These are phyloP conservation scores for Sitta carolinensis DNA, from an alignment of 2,797 vertebrate species.

Conservation along the genomic window DNA sequence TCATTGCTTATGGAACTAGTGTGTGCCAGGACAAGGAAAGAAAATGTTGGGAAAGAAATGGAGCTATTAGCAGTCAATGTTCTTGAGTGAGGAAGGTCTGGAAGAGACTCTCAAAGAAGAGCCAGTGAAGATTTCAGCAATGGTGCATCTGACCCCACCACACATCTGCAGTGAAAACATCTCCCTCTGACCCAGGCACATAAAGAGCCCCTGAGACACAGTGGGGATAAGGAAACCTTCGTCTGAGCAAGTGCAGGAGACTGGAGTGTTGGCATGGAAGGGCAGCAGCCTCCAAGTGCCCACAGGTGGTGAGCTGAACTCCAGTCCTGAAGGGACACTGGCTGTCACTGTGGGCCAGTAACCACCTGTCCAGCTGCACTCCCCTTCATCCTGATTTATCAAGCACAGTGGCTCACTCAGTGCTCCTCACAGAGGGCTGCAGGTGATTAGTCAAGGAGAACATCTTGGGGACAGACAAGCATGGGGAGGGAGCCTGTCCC, in stretches of 20 bases:
- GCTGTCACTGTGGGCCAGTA: not conserved
- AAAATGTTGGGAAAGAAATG: not conserved
- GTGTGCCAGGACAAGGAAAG: not conserved
- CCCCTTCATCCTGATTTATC: not conserved
- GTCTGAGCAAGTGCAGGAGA: not conserved
- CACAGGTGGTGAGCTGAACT: not conserved
- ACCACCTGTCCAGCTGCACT: not conserved
- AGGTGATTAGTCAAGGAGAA: not conserved
- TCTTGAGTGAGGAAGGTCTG: not conserved
- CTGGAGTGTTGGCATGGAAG: accelerated
- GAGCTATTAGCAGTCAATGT: not conserved
- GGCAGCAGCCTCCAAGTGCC: not conserved
- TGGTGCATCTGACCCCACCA: not conserved
- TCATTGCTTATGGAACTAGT: not conserved
- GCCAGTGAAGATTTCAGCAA: not conserved
- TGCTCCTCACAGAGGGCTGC: not conserved
- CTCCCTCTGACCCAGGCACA: not conserved
- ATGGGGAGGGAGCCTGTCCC: not conserved
- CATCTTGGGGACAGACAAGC: accelerated
- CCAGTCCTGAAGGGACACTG: not conserved
- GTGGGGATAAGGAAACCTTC: not conserved
- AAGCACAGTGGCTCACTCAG: not conserved
- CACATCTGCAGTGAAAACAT: not conserved
- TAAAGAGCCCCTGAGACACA: not conserved
- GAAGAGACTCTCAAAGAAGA: not conserved